Base-by-base conservation (phyloP, 2,113 vertebrate genomes). In the Willisornis vidua region DNA sequence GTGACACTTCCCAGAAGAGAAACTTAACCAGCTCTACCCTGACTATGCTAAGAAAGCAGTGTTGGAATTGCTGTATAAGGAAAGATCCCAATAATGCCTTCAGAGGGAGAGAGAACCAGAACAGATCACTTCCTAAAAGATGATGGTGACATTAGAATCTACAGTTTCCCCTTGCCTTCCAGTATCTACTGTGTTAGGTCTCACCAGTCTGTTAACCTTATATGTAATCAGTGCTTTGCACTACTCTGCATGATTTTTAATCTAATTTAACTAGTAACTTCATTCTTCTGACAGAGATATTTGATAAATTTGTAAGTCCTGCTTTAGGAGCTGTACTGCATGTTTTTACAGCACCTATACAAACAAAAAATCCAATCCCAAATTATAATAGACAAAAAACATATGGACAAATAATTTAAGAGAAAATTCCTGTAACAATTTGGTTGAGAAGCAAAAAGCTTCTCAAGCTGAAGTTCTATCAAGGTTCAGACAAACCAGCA, bases 341-440 rank as follows among this genome's bases (percentile, higher is more conserved):
- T 13, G 33, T 55, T 63, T 82, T 57, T 61, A 14, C 35, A 54
- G 26, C 20, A 57, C 15, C n/a, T 22, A 17, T 5, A 26, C 19
- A 41, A 73, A 57, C 4, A 72, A 48, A 52, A 5, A 61, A 52
- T 6, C 0, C 7, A 45, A 12, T 4, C 2, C 2, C 25, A 15
- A 76, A 63, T 39, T 48, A 58, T 19, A 90, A 62, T 23, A 79
- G 9, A 71, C 7, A 51, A 5, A 84, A 94, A 91, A 52, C 2
- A 1, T 13, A n/a, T 16, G 39, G 63, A 86, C 13, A 83, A 65
- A 87, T 15, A 78, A 61, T 13, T 7, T 16, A 66, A 41, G 12
- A 57, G 15, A 71, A 82, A 29, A 58, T 22, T 51, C 57, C 16
- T 26, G 0, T 18, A 85, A 74, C 0, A 1, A 17, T 8, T 25